Percentiles rank a stretch among this genome's conserved stretches.
Evolutionary conservation across 2,113 vertebrate species (phyloP).

Genomic region (Microcebus murinus): DNA sequence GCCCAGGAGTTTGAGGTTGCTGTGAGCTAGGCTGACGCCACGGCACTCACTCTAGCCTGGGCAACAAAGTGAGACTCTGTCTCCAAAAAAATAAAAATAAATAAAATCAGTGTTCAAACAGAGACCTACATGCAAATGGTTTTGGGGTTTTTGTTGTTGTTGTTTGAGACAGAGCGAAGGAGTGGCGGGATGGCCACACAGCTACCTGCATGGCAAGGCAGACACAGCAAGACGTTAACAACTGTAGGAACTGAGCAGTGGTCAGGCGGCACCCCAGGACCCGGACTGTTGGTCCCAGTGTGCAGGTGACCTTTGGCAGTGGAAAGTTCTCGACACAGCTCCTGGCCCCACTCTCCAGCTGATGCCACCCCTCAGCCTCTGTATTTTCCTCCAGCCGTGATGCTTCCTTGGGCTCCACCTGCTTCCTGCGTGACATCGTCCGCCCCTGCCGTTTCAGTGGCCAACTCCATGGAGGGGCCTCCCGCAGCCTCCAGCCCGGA

Average conservation of each 20-base stretch:
- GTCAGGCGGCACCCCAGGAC: background rate
- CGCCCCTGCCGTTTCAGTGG: background rate
- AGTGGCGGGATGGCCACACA: too few species aligned
- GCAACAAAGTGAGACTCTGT: too few species aligned
- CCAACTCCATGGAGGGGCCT: background rate
- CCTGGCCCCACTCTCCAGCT: background rate
- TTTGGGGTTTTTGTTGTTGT: too few species aligned
- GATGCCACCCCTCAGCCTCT: background rate
- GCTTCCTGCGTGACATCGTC: background rate
- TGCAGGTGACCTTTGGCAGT: background rate
- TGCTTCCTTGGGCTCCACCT: background rate
- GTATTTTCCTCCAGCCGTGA: background rate
- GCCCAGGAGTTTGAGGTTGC: too few species aligned
- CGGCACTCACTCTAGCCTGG: too few species aligned
- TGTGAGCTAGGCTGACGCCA: too few species aligned
- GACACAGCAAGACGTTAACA: rapidly evolving
- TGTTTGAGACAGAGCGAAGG: too few species aligned
- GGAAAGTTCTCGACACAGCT: background rate
- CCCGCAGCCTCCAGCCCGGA: background rate
- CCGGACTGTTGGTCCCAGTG: background rate
- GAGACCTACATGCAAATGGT: too few species aligned
- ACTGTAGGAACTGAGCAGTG: background rate
- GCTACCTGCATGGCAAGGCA: background rate
- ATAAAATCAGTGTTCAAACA: too few species aligned
- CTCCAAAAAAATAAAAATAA: too few species aligned